Evolutionary conservation across 2,797 vertebrate species (phyloP), one percentile per base, ranked within the genome.

Genomic region (Rhodeus uyekii): DNA sequence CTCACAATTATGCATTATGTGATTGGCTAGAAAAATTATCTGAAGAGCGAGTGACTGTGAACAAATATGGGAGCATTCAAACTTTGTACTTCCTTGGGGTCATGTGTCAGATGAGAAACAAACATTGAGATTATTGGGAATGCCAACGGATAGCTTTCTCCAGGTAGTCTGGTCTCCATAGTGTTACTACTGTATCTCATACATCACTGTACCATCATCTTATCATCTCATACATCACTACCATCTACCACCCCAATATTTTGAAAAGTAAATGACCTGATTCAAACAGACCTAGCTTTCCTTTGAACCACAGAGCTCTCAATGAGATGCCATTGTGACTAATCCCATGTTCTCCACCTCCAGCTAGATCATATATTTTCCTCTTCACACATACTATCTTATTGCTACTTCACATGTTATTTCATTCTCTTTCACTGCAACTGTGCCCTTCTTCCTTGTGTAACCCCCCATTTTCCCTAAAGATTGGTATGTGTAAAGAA

Each of bases 401-500:
- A 48, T 80, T 69, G 6, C 22, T 76, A 38, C n/a, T 65, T 65
- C 1, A 46, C 72, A 79, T 61, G 27, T 61, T 81, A 32, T 16
- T 72, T 64, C 22, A 14, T 4, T 42, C 76, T 83, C 24, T 5
- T 16, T 73, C 42, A 5, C 9, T 27, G 5, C 38, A 61, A 60
- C 36, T 18, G 27, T 83, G n/a, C n/a, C 18, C 73, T 27, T 75
- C 63, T 77, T 46, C 27, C 50, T 61, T 55, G 9, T 58, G n/a
- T 68, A 60, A 65, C 72, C 60, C 71, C n/a, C 44, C 76, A 65
- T 67, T 72, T 61, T 86, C 83, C 73, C 48, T 72, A 67, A 82
- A 81, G 80, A 82, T 60, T 73, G 29, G 78, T 74, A 63, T 50
- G 69, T 73, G 44, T 80, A 77, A 67, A 84, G 60, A 80, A 79